Conservation (phyloP, 2,888 invertebrate genomes). For the Tipula confusa region DNA sequence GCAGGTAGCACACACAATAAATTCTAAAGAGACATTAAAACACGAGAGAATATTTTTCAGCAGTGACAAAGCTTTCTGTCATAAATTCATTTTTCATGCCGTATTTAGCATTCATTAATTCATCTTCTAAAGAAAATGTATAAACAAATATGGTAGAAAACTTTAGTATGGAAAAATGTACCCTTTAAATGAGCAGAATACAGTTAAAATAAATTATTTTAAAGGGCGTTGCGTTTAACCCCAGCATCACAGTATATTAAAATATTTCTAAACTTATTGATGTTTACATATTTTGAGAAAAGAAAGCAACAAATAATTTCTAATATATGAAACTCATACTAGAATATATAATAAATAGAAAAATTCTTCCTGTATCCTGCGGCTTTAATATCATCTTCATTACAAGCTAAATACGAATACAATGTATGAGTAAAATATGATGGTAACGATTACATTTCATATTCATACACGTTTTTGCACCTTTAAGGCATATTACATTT, state of each 20-base stretch:
- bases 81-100: conserved; percentile 12
- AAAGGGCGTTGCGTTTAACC: not conserved
- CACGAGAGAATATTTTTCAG: not conserved
- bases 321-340: not conserved
- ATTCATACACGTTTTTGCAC: not conserved
- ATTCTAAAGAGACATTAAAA: not conserved
- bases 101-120: conserved; percentile 3
- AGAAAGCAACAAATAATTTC: not conserved
- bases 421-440: not conserved
- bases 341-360: not conserved
- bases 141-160: not conserved
- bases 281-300: not conserved
- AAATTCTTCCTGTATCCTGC: not conserved
- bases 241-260: not conserved
- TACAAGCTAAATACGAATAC: not conserved
- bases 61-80: not conserved
- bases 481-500: not conserved
- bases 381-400: not conserved
- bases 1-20: not conserved
- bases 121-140: not conserved
- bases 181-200: not conserved
- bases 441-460: not conserved
- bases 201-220: not conserved
- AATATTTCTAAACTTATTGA: not conserved
- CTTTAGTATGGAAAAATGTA: not conserved